Conservation (phyloP, 2,113 vertebrate genomes). For the Xenopus tropicalis region UCB_Xtro_10.0 CM004446.2:7393001-7393500, state of each 20-base stretch:
- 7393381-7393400: no score
- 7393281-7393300: conserved; percentile 16
- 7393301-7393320: background rate
- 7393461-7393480: no score
- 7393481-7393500: no score
- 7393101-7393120: conserved; percentile 42
- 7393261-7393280: conserved; percentile 27
- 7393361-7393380: no score
- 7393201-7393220: conserved; percentile 42
- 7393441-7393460: no score
- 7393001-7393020: conserved; percentile 8
- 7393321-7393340: conserved; percentile 16
- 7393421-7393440: no score
- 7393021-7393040: conserved; percentile 7
- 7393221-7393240: conserved; percentile 31
- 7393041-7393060: conserved; percentile 24
- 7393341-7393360: no score
- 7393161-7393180: conserved; percentile 21
- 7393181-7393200: conserved; percentile 37
- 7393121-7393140: conserved; percentile 43
- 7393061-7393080: conserved; percentile 7
- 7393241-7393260: conserved; percentile 35
- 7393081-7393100: conserved; percentile 38
- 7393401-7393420: no score
- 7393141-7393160: conserved; percentile 43